Base-by-base conservation (phyloP, 1,140 invertebrate species). In the Contarinia nasturtii region DNA sequence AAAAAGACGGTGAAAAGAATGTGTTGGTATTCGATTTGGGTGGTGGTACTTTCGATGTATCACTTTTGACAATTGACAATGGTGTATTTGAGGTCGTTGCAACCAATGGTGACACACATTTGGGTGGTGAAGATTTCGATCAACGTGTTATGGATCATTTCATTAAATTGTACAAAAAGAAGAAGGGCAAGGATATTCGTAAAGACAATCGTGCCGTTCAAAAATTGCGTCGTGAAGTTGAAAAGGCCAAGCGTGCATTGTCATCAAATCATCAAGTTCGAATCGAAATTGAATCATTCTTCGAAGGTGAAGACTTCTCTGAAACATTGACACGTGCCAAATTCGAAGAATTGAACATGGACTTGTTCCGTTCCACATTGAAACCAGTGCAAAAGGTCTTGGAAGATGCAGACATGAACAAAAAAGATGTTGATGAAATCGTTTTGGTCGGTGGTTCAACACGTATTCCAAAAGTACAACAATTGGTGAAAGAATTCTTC, bases 11-110 rank as follows among this genome's bases (percentile, higher is more conserved):
- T 43, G 95, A 98, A 66, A 96, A 96, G 70, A 98, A 98, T 58
- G 91, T 99, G 34, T 71, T 99, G 33, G 94, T 99, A 1, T 99
- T 98, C 65, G 96, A 99, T 76, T 76, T 99, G 64, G 96, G 96
- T 63, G 96, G 96, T 71, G 96, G 96, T 70, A 99, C 96, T 54
- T 99, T 99, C 60, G 96, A 99, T 70, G 96, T 99, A 0, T 98
- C 94, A 48, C 74, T 99, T 12, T 73, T 99, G 18, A 99, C 95
- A 49, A 99, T 99, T 58, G 96, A 99, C 60, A 96, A 98, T 58
- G 96, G 96, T 51, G 93, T 84, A 0, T 83, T 84, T 52, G 80
- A 86, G 68, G 85, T 77, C 45, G 85, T 98, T 15, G 86, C 96
- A 2, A 99, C 96, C 42, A 98, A 96, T 65, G 96, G 96, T 58